A percentile compares a stretch with the other conserved stretches of the same genome.
These are phyloP conservation scores for Holotrichia oblita DNA, from an alignment of 1,140 invertebrate genomes.

Conservation along the genomic window DNA sequence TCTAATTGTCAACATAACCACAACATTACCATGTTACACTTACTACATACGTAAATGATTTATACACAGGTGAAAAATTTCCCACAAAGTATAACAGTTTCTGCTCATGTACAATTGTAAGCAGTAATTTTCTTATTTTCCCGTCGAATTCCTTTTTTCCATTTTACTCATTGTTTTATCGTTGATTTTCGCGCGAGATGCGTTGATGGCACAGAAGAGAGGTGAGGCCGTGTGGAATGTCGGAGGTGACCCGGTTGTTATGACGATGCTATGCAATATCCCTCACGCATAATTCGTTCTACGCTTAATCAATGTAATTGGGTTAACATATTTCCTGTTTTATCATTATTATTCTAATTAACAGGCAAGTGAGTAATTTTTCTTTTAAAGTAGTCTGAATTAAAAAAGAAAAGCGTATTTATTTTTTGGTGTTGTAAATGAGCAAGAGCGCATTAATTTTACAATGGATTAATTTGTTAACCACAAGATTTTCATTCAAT, in stretches of 20 bases:
- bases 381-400: too few species aligned
- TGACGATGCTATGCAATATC: background rate
- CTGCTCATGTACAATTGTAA: background rate
- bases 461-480: too few species aligned
- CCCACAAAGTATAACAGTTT: constrained; percentile 5
- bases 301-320: background rate
- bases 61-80: background rate
- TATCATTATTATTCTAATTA: background rate
- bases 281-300: background rate
- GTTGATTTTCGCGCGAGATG: background rate
- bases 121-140: background rate
- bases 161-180: background rate
- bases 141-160: background rate
- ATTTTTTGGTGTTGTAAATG: too few species aligned
- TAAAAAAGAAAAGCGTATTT: too few species aligned
- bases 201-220: background rate
- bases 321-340: background rate
- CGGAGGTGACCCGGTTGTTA: constrained; percentile 13
- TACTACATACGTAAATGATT: background rate
- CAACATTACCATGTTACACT: constrained; percentile 5
- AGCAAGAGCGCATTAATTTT: too few species aligned
- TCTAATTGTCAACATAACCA: constrained; percentile 3
- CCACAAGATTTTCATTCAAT: too few species aligned
- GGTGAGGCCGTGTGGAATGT: constrained; percentile 9
- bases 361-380: too few species aligned